phyloP scores from a whole-genome alignment of 2,113 vertebrate species.

The Theristicus caerulescens region DNA sequence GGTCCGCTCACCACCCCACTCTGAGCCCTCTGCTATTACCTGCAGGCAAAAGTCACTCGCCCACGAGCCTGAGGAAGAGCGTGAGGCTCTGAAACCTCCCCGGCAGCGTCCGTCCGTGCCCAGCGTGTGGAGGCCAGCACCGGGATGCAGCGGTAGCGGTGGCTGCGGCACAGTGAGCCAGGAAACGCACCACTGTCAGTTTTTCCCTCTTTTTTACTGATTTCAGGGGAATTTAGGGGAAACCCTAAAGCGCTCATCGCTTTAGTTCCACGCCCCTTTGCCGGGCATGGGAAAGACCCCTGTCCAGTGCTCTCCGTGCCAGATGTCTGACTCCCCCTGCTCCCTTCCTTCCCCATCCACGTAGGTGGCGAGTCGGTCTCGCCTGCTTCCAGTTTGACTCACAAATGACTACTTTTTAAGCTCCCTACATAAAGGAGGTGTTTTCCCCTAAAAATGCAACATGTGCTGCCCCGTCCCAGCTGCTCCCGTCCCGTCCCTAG shows the following conservation, averaged over 20 bases:
- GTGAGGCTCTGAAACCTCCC: neutral
- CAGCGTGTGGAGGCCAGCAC: neutral
- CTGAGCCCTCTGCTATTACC: neutral
- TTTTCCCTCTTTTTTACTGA: neutral
- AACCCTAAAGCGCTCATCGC: neutral
- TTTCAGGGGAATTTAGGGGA: neutral
- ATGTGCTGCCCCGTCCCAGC: rapidly evolving
- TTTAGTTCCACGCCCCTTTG: neutral
- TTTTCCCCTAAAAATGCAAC: neutral
- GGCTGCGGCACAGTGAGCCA: neutral
- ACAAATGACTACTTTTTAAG: neutral
- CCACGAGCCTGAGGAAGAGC: rapidly evolving
- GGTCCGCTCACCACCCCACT: rapidly evolving
- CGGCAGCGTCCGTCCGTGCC: rapidly evolving
- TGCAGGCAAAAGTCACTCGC: neutral
- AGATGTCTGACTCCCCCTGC: neutral
- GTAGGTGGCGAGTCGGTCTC: rapidly evolving
- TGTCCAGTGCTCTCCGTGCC: rapidly evolving
- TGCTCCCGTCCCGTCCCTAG: neutral
- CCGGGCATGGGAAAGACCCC: rapidly evolving
- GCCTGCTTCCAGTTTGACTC: neutral
- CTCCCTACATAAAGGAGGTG: neutral
- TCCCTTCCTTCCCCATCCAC: neutral
- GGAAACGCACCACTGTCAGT: neutral
- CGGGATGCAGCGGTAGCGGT: neutral